Evolutionary conservation across 2,888 invertebrate species (phyloP).

Genomic region (Rutpela maculata): DNA sequence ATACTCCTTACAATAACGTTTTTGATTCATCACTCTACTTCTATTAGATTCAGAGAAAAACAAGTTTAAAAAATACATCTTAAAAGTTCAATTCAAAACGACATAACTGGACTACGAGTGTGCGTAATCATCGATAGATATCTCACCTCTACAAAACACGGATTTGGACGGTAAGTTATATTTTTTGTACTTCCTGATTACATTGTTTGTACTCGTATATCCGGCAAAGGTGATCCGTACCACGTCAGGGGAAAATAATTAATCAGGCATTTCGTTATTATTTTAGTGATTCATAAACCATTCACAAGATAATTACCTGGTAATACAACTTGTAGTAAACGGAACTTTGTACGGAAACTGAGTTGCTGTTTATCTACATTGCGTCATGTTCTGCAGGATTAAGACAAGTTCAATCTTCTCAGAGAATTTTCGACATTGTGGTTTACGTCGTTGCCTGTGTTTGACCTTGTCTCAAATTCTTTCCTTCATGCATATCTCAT

Average conservation of each 20-base stretch:
- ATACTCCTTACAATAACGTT: too few relatives aligned
- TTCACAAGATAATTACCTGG: background rate
- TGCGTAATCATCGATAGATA: background rate
- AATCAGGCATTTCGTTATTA: background rate
- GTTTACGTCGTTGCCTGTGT: background rate
- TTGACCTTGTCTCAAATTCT: background rate
- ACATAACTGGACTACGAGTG: background rate
- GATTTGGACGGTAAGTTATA: background rate
- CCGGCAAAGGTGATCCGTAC: background rate
- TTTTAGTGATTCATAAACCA: background rate
- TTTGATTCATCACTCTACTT: too few relatives aligned
- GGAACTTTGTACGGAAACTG: background rate
- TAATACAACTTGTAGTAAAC: conserved; percentile 7
- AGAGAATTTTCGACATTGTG: conserved; percentile 2
- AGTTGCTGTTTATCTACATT: background rate
- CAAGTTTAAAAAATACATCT: too few relatives aligned
- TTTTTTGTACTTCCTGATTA: background rate
- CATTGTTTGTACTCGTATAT: background rate
- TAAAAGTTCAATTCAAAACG: too few relatives aligned
- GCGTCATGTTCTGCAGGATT: background rate
- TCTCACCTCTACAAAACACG: background rate
- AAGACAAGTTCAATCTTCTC: background rate
- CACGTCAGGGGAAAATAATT: background rate
- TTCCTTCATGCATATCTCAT: background rate
- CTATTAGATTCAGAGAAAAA: too few relatives aligned